Conservation (phyloP, 2,113 vertebrate species). For the Tretioscincus oriximinensis region DNA sequence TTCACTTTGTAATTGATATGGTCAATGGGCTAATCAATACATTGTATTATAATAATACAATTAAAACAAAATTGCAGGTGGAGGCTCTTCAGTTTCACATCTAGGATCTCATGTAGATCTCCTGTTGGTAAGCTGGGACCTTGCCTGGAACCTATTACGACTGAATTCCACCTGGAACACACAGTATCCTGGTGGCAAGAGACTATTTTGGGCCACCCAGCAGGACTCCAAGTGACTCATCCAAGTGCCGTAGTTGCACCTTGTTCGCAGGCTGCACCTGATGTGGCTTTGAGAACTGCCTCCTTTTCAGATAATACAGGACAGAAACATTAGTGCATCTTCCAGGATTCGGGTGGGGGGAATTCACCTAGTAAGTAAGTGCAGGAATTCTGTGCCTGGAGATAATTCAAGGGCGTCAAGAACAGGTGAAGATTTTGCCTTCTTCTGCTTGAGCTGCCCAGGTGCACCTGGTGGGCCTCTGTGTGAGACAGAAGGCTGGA, state of each 20-base stretch:
- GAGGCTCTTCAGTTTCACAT: no score
- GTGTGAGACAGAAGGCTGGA: no score
- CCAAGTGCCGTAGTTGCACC: neutral
- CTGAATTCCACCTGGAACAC: slow-evolving; percentile 38
- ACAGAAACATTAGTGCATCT: neutral
- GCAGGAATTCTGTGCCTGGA: no score
- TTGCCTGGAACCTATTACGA: slow-evolving; percentile 35
- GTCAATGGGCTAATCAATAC: no score
- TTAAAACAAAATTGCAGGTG: no score
- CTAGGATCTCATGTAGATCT: no score
- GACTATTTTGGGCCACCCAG: neutral
- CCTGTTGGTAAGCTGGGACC: slow-evolving; percentile 22
- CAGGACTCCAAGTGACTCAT: neutral
- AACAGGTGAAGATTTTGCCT: no score
- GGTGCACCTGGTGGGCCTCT: no score
- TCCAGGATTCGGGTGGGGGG: neutral
- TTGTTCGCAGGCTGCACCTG: neutral
- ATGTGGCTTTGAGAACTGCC: neutral
- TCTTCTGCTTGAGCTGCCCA: no score
- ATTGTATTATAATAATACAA: no score
- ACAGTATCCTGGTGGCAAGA: neutral
- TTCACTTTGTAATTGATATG: no score
- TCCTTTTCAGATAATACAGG: neutral
- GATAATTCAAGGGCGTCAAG: no score
- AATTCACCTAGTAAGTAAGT: neutral